These are phyloP conservation scores for Nephotettix cincticeps DNA, from an alignment of 1,140 invertebrate genomes.

Conservation along the genomic window DNA sequence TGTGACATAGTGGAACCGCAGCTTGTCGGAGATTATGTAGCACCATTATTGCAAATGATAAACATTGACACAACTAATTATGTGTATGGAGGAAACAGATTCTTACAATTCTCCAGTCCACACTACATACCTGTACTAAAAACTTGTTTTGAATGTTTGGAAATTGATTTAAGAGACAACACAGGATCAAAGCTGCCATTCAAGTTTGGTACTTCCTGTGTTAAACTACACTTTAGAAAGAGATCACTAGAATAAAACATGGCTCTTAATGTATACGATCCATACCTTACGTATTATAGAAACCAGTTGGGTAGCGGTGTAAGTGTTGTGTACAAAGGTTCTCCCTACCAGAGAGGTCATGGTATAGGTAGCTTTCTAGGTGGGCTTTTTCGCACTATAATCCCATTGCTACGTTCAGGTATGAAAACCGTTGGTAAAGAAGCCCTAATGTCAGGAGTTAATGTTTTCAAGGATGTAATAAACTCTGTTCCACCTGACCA, in stretches of 20 bases:
- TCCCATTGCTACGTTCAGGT: neutral
- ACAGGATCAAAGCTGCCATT: neutral
- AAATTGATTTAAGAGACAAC: conserved; percentile 11
- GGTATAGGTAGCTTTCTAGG: conserved; percentile 11
- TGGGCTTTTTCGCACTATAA: neutral
- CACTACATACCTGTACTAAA: neutral
- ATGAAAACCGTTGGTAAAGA: neutral
- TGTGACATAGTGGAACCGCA: conserved; percentile 44
- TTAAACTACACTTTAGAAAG: conserved; percentile 12
- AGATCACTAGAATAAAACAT: neutral
- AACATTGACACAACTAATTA: neutral
- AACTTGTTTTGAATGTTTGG: neutral
- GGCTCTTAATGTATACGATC: neutral
- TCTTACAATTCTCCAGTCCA: neutral
- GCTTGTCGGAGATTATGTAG: conserved; percentile 43
- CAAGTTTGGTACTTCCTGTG: neutral
- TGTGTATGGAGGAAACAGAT: neutral
- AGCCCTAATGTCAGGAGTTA: neutral
- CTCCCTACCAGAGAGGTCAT: neutral
- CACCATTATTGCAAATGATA: conserved; percentile 32
- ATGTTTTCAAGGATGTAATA: neutral
- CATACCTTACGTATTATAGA: neutral
- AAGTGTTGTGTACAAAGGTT: neutral
- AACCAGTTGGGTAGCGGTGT: neutral
- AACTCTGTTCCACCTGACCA: neutral